Evolutionary conservation across 1,140 invertebrate genomes (phyloP).

Genomic region (Bombus superbus): DNA sequence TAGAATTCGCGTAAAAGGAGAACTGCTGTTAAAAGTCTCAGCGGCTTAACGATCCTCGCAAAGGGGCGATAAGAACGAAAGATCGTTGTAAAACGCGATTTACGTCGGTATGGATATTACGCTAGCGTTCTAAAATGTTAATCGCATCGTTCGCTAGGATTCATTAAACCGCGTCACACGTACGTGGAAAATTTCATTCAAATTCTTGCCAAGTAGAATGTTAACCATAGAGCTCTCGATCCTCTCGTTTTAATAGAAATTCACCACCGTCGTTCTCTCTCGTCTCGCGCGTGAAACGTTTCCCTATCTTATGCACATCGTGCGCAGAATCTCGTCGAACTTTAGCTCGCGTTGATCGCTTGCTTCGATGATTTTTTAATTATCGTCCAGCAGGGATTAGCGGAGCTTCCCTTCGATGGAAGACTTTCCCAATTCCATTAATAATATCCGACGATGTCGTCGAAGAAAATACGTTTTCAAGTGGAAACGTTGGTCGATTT

Average conservation of each 20-base stretch:
- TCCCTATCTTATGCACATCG: background rate
- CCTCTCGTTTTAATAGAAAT: background rate
- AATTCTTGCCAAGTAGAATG: background rate
- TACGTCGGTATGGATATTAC: background rate
- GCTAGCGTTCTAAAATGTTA: background rate
- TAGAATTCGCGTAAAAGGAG: background rate
- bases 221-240: background rate
- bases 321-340: background rate
- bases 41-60: background rate
- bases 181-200: background rate
- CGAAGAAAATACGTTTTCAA: background rate
- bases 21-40: background rate
- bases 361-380: slow-evolving; percentile 9
- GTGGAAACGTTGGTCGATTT: background rate
- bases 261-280: background rate
- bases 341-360: background rate
- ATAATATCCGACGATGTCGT: background rate
- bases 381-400: too few relatives aligned
- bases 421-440: background rate
- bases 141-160: background rate
- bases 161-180: background rate
- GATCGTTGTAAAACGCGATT: background rate
- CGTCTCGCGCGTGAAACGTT: background rate
- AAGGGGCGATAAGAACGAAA: background rate
- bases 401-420: background rate